Conservation (phyloP, 2,113 vertebrate species). For the Phrynosoma blainvillii region DNA sequence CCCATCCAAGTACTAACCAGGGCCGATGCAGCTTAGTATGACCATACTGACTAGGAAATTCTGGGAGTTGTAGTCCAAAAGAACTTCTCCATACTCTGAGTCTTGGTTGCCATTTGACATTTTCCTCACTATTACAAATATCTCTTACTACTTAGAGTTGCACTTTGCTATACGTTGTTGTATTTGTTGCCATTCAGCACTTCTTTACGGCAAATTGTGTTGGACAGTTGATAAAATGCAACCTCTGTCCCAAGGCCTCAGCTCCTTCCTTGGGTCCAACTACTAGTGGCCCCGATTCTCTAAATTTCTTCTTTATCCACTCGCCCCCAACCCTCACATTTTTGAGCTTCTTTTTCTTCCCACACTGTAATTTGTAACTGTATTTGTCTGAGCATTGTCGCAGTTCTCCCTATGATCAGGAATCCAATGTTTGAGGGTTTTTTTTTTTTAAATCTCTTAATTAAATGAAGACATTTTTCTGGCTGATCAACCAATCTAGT, state of each 20-base stretch:
- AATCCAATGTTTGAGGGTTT: too few relatives aligned
- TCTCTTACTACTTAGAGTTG: background rate
- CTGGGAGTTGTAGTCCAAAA: too few relatives aligned
- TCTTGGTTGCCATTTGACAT: background rate
- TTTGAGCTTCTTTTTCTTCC: background rate
- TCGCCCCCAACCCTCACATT: background rate
- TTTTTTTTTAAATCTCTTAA: background rate
- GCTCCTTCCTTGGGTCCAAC: background rate
- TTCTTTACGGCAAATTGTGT: background rate
- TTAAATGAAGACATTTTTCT: background rate
- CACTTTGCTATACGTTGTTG: background rate
- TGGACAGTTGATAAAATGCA: background rate
- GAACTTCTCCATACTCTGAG: too few relatives aligned
- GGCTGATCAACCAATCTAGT: background rate
- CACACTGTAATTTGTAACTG: background rate
- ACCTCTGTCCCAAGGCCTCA: background rate
- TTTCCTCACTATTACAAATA: background rate
- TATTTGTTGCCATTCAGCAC: background rate
- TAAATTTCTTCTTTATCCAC: background rate
- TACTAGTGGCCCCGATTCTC: background rate
- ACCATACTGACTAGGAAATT: too few relatives aligned
- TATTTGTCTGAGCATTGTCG: background rate
- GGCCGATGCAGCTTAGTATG: too few relatives aligned
- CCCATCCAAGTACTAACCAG: too few relatives aligned
- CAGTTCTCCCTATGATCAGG: background rate